These are phyloP conservation scores for Acrobasis consociella DNA, from an alignment of 2,888 invertebrate species.

Conservation along the genomic window DNA sequence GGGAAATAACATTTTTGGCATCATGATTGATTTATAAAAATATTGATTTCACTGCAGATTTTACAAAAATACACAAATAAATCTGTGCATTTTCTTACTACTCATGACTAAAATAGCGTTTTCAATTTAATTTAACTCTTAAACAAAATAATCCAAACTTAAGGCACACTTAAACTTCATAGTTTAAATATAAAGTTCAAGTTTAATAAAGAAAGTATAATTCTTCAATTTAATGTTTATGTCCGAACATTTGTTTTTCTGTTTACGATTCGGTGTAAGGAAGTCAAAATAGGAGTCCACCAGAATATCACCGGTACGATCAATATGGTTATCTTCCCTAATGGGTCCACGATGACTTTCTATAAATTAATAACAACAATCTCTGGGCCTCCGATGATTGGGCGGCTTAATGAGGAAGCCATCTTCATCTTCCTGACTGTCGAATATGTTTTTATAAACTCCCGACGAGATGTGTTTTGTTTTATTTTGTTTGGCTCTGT, in stretches of 20 bases:
- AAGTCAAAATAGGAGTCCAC: slow-evolving; percentile 16
- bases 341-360: slow-evolving; percentile 79
- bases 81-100: too few species aligned
- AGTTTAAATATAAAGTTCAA: too few species aligned
- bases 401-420: slow-evolving; percentile 72
- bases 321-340: slow-evolving; percentile 76
- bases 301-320: slow-evolving; percentile 64
- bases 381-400: slow-evolving; percentile 66
- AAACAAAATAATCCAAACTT: too few species aligned
- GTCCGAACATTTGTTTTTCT: not conserved
- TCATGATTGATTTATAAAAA: too few species aligned
- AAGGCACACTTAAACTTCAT: too few species aligned
- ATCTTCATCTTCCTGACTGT: slow-evolving; percentile 65
- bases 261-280: not conserved
- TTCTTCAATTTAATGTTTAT: too few species aligned
- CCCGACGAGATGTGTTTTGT: slow-evolving; percentile 40
- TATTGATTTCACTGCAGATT: too few species aligned
- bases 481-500: slow-evolving; percentile 53
- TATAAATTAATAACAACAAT: slow-evolving; percentile 81
- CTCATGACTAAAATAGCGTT: too few species aligned
- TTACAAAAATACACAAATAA: too few species aligned
- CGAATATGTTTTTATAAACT: slow-evolving; percentile 56
- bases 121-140: too few species aligned
- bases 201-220: too few species aligned
- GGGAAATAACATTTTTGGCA: not conserved